Conservation (phyloP, 2,113 vertebrate genomes). For the Copsychus sechellarum region DNA sequence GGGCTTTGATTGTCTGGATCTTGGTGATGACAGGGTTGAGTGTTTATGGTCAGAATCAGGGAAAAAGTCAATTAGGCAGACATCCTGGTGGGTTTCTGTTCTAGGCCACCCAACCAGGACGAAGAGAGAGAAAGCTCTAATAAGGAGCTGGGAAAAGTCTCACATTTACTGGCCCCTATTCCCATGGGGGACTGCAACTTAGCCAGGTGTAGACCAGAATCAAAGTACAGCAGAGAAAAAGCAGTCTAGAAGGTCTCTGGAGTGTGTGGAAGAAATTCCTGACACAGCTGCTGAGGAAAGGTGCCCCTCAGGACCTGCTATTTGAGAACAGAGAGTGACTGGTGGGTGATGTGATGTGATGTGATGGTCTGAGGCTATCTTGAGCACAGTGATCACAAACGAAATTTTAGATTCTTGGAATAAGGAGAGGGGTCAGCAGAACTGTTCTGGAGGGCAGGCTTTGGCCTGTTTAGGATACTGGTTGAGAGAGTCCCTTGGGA, state of each 20-base stretch:
- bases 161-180: not conserved
- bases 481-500: not conserved
- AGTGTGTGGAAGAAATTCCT: not conserved
- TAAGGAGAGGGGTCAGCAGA: not conserved
- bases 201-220: not conserved
- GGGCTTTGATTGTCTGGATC: not conserved
- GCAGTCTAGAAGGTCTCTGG: not conserved
- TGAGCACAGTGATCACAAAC: not conserved
- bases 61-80: not conserved
- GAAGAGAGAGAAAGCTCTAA: not conserved
- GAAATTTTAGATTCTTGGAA: not conserved
- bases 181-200: not conserved
- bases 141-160: not conserved
- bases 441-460: not conserved
- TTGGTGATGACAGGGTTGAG: no score
- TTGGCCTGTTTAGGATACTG: not conserved
- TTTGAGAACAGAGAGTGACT: not conserved
- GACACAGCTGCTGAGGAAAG: not conserved
- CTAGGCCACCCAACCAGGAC: no score
- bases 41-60: not conserved
- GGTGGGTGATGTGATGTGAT: not conserved
- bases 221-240: not conserved
- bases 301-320: not conserved
- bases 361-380: not conserved
- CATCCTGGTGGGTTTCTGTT: no score